Base-by-base conservation (phyloP, 2,888 invertebrate genomes). In the Nomada lathburiana region DNA sequence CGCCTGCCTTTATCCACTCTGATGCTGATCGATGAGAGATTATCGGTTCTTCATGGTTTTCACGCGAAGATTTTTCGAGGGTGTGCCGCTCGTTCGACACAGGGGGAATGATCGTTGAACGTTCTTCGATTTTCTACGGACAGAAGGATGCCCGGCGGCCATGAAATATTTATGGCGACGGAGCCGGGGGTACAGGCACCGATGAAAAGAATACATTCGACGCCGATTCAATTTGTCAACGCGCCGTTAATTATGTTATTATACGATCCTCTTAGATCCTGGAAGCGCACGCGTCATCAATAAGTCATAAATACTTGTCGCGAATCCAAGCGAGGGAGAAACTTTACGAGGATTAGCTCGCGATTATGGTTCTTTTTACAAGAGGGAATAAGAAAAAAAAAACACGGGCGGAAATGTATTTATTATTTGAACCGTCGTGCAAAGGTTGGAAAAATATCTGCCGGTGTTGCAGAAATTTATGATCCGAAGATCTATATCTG, bases 21-120 rank as follows among this genome's bases (percentile, higher is more conserved):
- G 91, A 93, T 92, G 89, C 93, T 93, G 93, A 93, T 93, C 93
- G 93, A 94, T 94, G 93, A 89, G 92, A 92, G 93, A 93, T 93
- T 92, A 93, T 93, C 92, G 91, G 88, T 83, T 88, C 85, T 88
- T 83, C 86, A 89, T 88, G 86, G 82, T 87, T 87, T 78, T 75
- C 75, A 26, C 75, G 81, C 65, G 84, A 82, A 89, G 84, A 87
- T 87, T 83, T 85, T 84, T 68, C 80, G 78, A 83, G 85, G 84
- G 86, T 75, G 82, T 78, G 70, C 64, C 71, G 60, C 74, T 55
- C 64, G 29, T 13, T 53, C 23, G 26, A 29, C 29, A 63, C 73
- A 64, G 80, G 72, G 70, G 74, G 72, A 82, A 82, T 67, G 81
- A 89, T 90, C 87, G 83, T 86, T 80, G 84, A 80, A 85, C 85